Evolutionary conservation across 2,888 invertebrate genomes (phyloP), one percentile per base, ranked within the genome.

Genomic region (Therioaphis trifolii): DNA sequence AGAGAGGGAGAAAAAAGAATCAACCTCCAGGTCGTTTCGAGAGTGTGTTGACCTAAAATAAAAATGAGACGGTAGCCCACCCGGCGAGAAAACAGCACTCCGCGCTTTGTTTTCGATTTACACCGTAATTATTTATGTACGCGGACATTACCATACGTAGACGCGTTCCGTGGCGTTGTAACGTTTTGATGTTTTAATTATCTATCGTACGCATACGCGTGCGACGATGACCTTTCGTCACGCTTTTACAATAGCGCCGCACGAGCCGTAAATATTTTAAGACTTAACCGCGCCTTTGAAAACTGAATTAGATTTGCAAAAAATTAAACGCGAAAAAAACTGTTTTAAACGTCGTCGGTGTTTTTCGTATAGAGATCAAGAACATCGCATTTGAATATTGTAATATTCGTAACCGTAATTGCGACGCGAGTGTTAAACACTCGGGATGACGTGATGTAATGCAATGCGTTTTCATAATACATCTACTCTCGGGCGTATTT

Each of bases 31-130:
- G 46, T 40, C 9, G n/a, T 77, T 49, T 77, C 21, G 29, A 76
- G 40, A 78, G 68, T 55, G 24, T 77, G 27, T 78, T 69, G 78
- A 55, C 68, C 68, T 78, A 69, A 0, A 69, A 78, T 69, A 40
- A 68, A 78, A 78, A 68, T 68, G 52, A n/a, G n/a, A 66, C 49
- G 18, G 66, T 35, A 68, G 66, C 52, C 78, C 78, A 55, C 68
- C 68, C n/a, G 40, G 12, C 55, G 55, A 55, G 55, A 24, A 55
- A 69, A 69, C 68, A 55, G 24, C 24, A 68, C 35, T 35, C 35
- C 7, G 40, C 24, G 40, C 49, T 40, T 78, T n/a, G 35, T 24
- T 21, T 40, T 55, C 40, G 77, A 68, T n/a, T 68, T 40, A 18
- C 18, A 74, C 61, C 21, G 27, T 24, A 46, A 35, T 24, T 46